A percentile compares a stretch with the other conserved stretches of the same genome.
Evolutionary conservation across 2,797 vertebrate genomes (phyloP).

Genomic region (Antrozous pallidus): DNA sequence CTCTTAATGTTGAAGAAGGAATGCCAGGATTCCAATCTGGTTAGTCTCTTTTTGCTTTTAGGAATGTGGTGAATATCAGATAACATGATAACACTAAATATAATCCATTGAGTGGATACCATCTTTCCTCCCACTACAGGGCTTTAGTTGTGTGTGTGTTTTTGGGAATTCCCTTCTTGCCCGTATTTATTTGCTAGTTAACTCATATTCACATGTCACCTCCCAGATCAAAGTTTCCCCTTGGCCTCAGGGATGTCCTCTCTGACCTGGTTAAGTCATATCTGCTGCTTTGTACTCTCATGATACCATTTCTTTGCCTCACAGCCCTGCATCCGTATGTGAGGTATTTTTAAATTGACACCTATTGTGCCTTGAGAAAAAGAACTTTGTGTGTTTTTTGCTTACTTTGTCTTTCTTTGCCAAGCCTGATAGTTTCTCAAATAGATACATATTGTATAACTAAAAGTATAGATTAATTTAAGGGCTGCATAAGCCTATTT

Average conservation of each 20-base stretch:
- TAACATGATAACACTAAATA: not conserved
- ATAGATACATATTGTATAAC: not conserved
- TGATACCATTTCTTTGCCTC: not conserved
- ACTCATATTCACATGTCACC: not conserved
- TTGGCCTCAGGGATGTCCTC: not conserved
- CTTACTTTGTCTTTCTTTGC: not conserved
- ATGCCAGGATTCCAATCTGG: not conserved
- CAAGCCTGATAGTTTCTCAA: not conserved
- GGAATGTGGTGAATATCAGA: not conserved
- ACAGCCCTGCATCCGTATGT: not conserved
- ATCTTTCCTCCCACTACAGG: not conserved
- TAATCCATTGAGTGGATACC: not conserved
- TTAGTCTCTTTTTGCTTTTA: not conserved
- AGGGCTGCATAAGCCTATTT: not conserved
- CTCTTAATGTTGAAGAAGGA: not conserved
- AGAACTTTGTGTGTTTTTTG: not conserved
- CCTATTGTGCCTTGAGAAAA: not conserved
- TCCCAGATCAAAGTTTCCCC: not conserved
- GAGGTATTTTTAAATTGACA: not conserved
- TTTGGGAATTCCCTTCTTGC: not conserved
- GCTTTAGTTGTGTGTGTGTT: not conserved
- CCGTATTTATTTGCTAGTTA: not conserved
- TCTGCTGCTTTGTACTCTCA: not conserved
- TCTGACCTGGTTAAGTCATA: not conserved
- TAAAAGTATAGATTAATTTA: not conserved